Evolutionary conservation across 2,797 vertebrate genomes (phyloP).

Genomic region (Spea hammondii): DNA sequence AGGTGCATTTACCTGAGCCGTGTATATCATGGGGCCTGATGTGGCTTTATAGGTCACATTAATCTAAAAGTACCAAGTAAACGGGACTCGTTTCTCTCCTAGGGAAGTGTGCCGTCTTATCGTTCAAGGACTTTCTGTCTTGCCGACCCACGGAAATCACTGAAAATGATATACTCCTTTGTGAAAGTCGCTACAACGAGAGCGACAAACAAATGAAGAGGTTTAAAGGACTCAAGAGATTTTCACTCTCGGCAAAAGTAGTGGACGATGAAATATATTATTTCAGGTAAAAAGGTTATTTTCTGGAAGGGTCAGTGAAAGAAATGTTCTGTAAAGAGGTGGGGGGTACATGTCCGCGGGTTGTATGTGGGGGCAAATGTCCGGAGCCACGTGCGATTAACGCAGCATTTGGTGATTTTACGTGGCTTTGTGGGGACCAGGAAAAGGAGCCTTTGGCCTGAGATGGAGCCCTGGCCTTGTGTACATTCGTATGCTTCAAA

Average conservation of each 20-base stretch:
- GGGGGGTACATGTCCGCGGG: no score
- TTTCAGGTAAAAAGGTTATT: constrained; percentile 80
- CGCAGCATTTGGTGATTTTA: no score
- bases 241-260: constrained; percentile 95
- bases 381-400: neutral
- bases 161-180: constrained; percentile 89
- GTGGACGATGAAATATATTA: constrained; percentile 97
- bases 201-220: constrained; percentile 97
- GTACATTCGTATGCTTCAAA: no score
- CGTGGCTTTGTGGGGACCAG: no score
- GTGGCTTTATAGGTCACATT: no score
- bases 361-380: no score
- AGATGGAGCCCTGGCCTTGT: no score
- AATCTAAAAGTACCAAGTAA: neutral
- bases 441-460: neutral
- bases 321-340: no score
- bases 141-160: constrained; percentile 85
- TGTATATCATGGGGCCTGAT: no score
- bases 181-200: constrained; percentile 96
- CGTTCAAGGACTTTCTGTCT: constrained; percentile 96
- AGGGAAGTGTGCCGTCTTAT: constrained; percentile 93
- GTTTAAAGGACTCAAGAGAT: constrained; percentile 95
- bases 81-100: constrained; percentile 49
- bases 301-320: no score
- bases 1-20: no score